phyloP scores from a whole-genome alignment of 2,888 invertebrate genomes.

The Galerucella calmariensis region DNA sequence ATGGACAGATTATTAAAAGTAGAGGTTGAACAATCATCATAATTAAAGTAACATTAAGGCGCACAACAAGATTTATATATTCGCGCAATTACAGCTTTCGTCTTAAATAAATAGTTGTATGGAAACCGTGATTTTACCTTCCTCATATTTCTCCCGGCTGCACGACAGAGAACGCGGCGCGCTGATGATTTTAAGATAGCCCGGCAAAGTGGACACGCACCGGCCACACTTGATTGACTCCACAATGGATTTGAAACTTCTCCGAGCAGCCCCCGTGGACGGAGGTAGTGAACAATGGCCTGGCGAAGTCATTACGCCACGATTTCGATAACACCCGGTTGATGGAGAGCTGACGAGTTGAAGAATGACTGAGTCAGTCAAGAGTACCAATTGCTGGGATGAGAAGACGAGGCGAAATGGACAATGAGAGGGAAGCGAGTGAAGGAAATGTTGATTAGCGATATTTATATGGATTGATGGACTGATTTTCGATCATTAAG shows the following conservation, averaged over 20 bases:
- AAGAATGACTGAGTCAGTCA: slow-evolving; percentile 46
- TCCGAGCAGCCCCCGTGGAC: slow-evolving; percentile 57
- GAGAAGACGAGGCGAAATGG: slow-evolving; percentile 32
- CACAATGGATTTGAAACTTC: slow-evolving; percentile 59
- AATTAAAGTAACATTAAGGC: not conserved
- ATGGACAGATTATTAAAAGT: not conserved
- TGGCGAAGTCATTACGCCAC: slow-evolving; percentile 59
- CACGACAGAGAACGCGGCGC: slow-evolving; percentile 39
- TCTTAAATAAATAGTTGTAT: not conserved
- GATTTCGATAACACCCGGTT: slow-evolving; percentile 52
- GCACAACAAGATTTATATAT: not conserved
- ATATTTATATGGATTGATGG: not conserved
- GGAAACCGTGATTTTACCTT: slow-evolving; percentile 9
- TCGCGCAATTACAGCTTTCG: not conserved
- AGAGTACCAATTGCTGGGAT: slow-evolving; percentile 26
- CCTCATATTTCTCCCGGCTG: slow-evolving; percentile 35
- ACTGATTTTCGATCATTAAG: not conserved
- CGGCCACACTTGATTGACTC: slow-evolving; percentile 59
- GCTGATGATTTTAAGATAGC: slow-evolving; percentile 44
- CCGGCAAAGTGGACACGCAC: slow-evolving; percentile 42
- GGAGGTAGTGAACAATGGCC: slow-evolving; percentile 58
- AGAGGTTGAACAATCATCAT: not conserved
- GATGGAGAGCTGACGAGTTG: slow-evolving; percentile 59
- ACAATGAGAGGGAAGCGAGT: not conserved
- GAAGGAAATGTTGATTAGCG: slow-evolving; percentile 3